phyloP scores from a whole-genome alignment of 2,797 vertebrate genomes.

The Numenius phaeopus region DNA sequence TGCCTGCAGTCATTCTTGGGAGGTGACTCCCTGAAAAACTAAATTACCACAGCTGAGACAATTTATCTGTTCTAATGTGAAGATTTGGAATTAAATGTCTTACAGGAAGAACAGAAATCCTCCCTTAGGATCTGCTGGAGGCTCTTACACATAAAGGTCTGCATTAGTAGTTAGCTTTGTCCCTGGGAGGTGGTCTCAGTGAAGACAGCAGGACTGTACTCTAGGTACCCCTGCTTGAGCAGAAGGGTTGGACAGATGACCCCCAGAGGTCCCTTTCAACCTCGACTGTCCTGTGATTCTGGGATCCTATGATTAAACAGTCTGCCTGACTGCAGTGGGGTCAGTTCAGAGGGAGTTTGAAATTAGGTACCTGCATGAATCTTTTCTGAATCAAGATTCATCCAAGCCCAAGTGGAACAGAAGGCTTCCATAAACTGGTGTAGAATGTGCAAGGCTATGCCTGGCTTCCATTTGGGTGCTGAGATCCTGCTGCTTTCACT shows the following conservation, averaged over 20 bases:
- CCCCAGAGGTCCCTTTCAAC: background rate
- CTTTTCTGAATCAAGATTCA: background rate
- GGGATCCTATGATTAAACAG: background rate
- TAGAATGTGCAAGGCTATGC: background rate
- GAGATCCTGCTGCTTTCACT: background rate
- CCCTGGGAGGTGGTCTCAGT: background rate
- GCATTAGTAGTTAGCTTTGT: background rate
- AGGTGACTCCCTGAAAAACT: background rate
- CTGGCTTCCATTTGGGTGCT: background rate
- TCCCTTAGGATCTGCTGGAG: background rate
- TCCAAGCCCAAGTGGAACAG: background rate
- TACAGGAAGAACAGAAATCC: background rate
- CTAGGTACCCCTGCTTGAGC: background rate
- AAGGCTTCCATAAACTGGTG: background rate
- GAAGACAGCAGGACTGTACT: background rate
- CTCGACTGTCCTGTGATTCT: background rate
- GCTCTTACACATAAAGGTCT: background rate
- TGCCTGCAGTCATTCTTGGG: background rate
- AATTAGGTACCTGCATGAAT: background rate
- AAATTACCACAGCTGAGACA: background rate
- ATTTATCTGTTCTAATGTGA: background rate
- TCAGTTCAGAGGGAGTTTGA: background rate
- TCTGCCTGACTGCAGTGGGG: background rate
- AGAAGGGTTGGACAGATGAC: background rate
- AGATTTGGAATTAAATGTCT: background rate